Evolutionary conservation across 1,140 invertebrate species (phyloP), one percentile per base, ranked within the genome.

Genomic region (Penaeus indicus): DNA sequence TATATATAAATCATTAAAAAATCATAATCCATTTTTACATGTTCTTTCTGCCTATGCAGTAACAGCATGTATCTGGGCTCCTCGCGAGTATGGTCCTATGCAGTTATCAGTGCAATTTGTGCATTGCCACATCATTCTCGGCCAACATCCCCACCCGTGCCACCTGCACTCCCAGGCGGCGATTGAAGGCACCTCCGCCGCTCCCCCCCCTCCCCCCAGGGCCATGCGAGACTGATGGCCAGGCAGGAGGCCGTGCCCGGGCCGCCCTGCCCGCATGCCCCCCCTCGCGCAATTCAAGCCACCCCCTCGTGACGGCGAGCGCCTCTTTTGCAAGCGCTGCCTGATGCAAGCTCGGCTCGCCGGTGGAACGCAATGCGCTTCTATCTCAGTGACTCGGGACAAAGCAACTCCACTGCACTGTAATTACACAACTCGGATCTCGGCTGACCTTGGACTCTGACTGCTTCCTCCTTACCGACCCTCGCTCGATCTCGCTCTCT

Each of bases 401-500:
- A 54, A 54, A 54, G 54, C 54, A 54, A 54, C 54, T 54, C 47
- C 54, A 54, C 54, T 54, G 16, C 54, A 54, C 54, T 54, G 54
- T 54, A 54, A 54, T 54, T 54, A 54, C 54, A 54, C 54, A 16
- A 54, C 54, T 54, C 16, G 54, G 8, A 16, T 13, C 54, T 78
- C 54, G 22, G n/a, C 67, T 27, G 38, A 22, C 75, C n/a, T 78
- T 54, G 22, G 54, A 78, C 27, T 32, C 54, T 42, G 21, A 78
- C 75, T 78, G 22, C 75, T 22, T 78, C 54, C 75, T 78, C 75
- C 54, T 54, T 38, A 22, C 32, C 75, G n/a, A 22, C 32, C 54
- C 75, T 78, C 75, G 38, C 25, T 42, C 75, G 38, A 22, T 78
- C 75, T 32, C 75, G 38, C 75, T 38, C 72, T 77, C 75, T 78